Conservation (phyloP, 2,888 invertebrate species). For the Thereva nobilitata region DNA sequence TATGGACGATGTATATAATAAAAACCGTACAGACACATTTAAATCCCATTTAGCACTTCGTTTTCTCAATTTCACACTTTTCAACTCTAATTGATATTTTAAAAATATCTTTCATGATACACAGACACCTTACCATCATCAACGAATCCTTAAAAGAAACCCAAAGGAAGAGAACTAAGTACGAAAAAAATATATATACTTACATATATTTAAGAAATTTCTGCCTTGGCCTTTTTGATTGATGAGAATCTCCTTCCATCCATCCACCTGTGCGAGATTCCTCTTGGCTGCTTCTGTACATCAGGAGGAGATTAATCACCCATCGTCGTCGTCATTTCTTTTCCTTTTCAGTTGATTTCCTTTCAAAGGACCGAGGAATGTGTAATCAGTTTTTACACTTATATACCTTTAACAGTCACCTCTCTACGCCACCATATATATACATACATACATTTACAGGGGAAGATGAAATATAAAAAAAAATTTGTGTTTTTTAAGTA, state of each 20-base stretch:
- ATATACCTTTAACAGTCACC: neutral
- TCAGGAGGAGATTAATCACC: slow-evolving; percentile 35
- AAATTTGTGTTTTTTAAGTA: no score
- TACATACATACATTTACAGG: neutral
- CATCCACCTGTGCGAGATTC: slow-evolving; percentile 29
- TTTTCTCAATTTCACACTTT: slow-evolving; percentile 19
- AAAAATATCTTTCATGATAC: neutral
- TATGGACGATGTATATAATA: no score
- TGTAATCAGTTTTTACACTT: slow-evolving; percentile 36
- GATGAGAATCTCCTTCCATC: slow-evolving; percentile 33
- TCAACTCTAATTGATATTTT: slow-evolving; percentile 30
- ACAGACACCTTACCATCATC: slow-evolving; percentile 1
- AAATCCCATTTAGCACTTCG: no score
- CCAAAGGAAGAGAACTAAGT: neutral
- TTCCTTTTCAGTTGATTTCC: slow-evolving; percentile 27
- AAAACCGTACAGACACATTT: no score
- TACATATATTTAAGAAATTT: slow-evolving; percentile 6
- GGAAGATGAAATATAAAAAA: no score
- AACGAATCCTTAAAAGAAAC: neutral
- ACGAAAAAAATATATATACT: no score
- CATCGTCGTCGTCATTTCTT: slow-evolving; percentile 21
- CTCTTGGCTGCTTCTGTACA: slow-evolving; percentile 29
- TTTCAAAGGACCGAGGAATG: slow-evolving; percentile 35
- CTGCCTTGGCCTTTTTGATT: slow-evolving; percentile 28
- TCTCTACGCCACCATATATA: neutral